Base-by-base conservation (phyloP, 2,888 invertebrate genomes). In the Parelbella ahira region DNA sequence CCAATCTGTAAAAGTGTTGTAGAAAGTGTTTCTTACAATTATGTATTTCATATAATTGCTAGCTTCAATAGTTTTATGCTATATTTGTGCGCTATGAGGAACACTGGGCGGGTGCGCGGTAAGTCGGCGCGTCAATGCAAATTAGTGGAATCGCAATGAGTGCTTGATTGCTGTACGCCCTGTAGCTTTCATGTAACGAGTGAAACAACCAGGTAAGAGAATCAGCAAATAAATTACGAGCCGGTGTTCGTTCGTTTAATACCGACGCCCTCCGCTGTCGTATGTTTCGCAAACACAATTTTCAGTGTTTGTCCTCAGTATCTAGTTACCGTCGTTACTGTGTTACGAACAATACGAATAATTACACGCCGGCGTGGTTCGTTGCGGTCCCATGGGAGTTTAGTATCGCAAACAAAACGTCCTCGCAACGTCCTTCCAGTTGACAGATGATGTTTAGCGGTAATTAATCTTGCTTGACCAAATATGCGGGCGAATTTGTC, bases 401-500 rank as follows among this genome's bases (percentile, higher is more conserved):
- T 80, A 77, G 75, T 76, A 67, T 55, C 47, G 58, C 70, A 77
- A 78, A 81, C 78, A 76, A 79, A 78, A 77, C 68, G 73, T 75
- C 68, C 68, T 64, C 65, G 58, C 68, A 74, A 72, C 70, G 68
- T 72, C 65, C 69, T 64, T 59, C 62, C 63, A 68, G 71, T 73
- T 80, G 81, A 83, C 80, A 79, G 80, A 82, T 81, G 82, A 80
- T 79, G 78, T 77, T 77, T 51, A 68, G 69, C 65, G 72, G 72
- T 75, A 82, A 82, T 83, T 82, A 82, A 83, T 84, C 82, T 82
- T 74, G 76, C 81, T 82, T 78, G 78, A 80, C 82, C 81, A 75
- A 81, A 81, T 78, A 81, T 77, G 74, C 79, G 78, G 75, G 74
- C 65, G 72, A 72, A 73, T n/a, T 72, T 74, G 75, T 66, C 71